Evolutionary conservation across 2,888 invertebrate species (phyloP), one percentile per base, ranked within the genome.

Genomic region (Andricus quercusramuli): DNA sequence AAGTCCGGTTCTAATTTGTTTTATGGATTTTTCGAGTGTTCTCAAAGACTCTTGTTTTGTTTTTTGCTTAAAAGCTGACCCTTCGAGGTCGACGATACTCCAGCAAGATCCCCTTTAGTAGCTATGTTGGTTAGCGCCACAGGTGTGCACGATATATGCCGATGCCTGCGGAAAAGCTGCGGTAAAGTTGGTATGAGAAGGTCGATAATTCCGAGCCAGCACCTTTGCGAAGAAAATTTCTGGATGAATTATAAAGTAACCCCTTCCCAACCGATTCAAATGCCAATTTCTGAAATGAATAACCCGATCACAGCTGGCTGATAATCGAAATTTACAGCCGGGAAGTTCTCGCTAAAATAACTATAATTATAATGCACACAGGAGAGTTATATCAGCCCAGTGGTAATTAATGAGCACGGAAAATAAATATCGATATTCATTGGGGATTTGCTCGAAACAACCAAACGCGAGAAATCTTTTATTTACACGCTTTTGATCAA

Each of bases 131-230:
- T 51, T 70, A 51, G 51, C 8, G 70, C 51, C 51, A 51, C 70
- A 51, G 70, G 70, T 70, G 70, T 70, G 47, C 17, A 68, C 70
- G 47, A 70, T 74, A 74, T 74, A 56, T 74, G 74, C 32, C 22
- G 68, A 68, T 74, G 20, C 32, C n/a, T 32, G 32, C n/a, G 70
- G 29, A 70, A 70, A 70, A 70, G 32, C 32, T 56, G 9, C 74
- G 56, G n/a, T 74, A 32, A 5, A 70, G 68, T 68, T 68, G 44
- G 44, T 25, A 44, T 47, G 32, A 74, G 56, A 29, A 56, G 29
- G 20, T 74, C 74, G 51, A 74, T 74, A 74, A 74, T 32, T 74
- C 51, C 74, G 4, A 74, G 29, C 51, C 74, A n/a, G n/a, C n/a
- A 56, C n/a, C 29, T 56, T 74, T 20, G 29, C 51, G n/a, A 74